These are phyloP conservation scores for Rhagonycha fulva DNA, from an alignment of 2,888 invertebrate species.

Conservation along the genomic window DNA sequence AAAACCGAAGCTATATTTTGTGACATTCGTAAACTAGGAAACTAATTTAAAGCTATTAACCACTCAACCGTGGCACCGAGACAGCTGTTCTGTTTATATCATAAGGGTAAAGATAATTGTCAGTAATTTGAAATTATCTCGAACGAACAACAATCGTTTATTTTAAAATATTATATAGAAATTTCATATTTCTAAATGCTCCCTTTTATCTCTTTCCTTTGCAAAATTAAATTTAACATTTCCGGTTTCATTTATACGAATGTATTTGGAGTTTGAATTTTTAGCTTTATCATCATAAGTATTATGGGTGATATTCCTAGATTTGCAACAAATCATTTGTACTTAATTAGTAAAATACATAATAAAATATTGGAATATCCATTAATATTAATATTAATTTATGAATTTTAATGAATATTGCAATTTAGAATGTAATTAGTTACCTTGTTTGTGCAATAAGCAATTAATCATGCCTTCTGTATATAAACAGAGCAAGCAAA, in stretches of 20 bases:
- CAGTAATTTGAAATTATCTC: conserved; percentile 14
- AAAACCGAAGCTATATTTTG: conserved; percentile 27
- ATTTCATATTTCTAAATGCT: background rate
- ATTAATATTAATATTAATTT: background rate
- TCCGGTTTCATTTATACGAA: background rate
- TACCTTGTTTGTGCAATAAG: background rate
- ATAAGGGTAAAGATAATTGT: conserved; percentile 28
- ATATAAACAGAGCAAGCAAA: background rate
- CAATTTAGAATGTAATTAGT: background rate
- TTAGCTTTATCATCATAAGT: background rate
- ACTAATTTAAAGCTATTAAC: conserved; percentile 31
- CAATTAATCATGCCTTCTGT: background rate
- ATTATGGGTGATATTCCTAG: too few species aligned
- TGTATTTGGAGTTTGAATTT: background rate
- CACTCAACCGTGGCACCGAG: conserved; percentile 24
- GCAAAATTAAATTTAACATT: background rate
- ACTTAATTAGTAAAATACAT: background rate
- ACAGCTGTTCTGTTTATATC: conserved; percentile 26
- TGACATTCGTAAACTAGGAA: conserved; percentile 29
- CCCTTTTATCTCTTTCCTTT: background rate
- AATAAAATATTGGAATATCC: background rate
- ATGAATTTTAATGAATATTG: background rate
- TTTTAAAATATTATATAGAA: background rate
- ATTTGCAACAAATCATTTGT: background rate
- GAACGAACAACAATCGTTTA: conserved; percentile 2